Evolutionary conservation across 2,797 vertebrate genomes (phyloP).

Genomic region (Malurus splendens): DNA sequence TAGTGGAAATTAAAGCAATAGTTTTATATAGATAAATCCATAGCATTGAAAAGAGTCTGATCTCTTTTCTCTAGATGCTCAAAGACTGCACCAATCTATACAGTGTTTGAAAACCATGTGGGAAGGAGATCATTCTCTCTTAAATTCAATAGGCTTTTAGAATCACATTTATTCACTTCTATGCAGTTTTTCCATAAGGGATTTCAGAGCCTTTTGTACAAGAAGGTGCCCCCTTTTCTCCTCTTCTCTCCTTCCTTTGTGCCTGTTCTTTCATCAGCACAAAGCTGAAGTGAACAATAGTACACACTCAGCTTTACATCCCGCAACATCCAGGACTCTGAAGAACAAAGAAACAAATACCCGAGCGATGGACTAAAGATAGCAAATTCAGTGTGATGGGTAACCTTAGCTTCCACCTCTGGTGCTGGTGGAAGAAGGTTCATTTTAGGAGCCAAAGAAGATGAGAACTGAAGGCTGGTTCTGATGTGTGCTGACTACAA

Average conservation of each 20-base stretch:
- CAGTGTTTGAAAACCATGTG: slow-evolving; percentile 9
- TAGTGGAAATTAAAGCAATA: slow-evolving; percentile 7
- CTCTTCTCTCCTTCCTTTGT: slow-evolving; percentile 14
- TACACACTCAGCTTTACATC: neutral
- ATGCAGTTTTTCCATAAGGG: slow-evolving; percentile 8
- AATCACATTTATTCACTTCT: slow-evolving; percentile 33
- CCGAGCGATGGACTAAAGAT: neutral
- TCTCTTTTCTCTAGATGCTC: slow-evolving; percentile 13
- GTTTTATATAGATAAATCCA: slow-evolving; percentile 15
- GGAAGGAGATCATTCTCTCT: slow-evolving; percentile 29
- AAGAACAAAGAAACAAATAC: slow-evolving; percentile 15
- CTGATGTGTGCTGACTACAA: slow-evolving; percentile 7
- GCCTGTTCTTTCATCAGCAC: slow-evolving; percentile 24
- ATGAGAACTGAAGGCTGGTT: neutral
- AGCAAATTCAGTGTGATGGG: neutral
- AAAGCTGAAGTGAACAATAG: slow-evolving; percentile 48
- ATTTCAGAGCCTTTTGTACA: slow-evolving; percentile 23
- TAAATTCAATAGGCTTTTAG: slow-evolving; percentile 37
- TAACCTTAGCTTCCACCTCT: neutral
- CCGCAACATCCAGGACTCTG: neutral
- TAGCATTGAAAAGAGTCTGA: slow-evolving; percentile 1
- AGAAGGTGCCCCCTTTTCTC: slow-evolving; percentile 24
- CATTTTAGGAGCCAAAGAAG: neutral
- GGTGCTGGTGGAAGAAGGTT: neutral
- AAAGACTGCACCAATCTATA: neutral